phyloP scores from a whole-genome alignment of 2,113 vertebrate species.

The Salvelinus alpinus region DNA sequence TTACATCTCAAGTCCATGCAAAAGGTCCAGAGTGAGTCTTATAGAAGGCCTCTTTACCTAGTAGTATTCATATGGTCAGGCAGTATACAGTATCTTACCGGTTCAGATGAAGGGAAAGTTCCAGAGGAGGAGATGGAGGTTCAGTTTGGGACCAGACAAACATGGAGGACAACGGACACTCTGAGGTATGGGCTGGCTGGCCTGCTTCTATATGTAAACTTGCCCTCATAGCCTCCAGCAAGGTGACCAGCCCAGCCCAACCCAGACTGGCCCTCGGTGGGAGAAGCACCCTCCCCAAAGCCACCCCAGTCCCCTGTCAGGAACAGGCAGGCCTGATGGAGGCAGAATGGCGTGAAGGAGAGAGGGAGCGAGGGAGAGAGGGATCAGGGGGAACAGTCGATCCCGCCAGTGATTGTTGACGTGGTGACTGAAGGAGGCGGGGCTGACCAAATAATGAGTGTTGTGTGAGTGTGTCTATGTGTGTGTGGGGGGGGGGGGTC shows the following conservation, averaged over 20 bases:
- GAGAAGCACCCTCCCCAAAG: slow-evolving; percentile 38
- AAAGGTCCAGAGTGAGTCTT: neutral
- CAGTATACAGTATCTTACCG: slow-evolving; percentile 31
- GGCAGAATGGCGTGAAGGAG: slow-evolving; percentile 85
- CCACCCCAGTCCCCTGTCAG: slow-evolving; percentile 43
- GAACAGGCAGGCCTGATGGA: slow-evolving; percentile 70
- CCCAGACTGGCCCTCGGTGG: neutral
- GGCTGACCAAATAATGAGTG: neutral
- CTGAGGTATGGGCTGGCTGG: slow-evolving; percentile 22
- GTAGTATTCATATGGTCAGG: slow-evolving; percentile 24
- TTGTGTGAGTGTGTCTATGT: neutral
- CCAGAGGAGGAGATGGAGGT: slow-evolving; percentile 38
- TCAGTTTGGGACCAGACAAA: slow-evolving; percentile 47
- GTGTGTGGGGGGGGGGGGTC: neutral
- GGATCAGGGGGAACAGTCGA: slow-evolving; percentile 49
- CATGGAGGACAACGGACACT: slow-evolving; percentile 53
- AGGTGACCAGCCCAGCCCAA: slow-evolving; percentile 65
- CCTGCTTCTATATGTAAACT: slow-evolving; percentile 48
- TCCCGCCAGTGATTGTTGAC: slow-evolving; percentile 40
- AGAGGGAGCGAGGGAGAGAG: slow-evolving; percentile 61
- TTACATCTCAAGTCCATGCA: neutral
- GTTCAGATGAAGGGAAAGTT: slow-evolving; percentile 43
- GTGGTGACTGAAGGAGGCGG: slow-evolving; percentile 1
- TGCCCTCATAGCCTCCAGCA: slow-evolving; percentile 72
- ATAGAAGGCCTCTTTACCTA: slow-evolving; percentile 20